A percentile compares a stretch with the other conserved stretches of the same genome.
Evolutionary conservation across 2,888 invertebrate genomes (phyloP).

Genomic region (Cephus runcator): DNA sequence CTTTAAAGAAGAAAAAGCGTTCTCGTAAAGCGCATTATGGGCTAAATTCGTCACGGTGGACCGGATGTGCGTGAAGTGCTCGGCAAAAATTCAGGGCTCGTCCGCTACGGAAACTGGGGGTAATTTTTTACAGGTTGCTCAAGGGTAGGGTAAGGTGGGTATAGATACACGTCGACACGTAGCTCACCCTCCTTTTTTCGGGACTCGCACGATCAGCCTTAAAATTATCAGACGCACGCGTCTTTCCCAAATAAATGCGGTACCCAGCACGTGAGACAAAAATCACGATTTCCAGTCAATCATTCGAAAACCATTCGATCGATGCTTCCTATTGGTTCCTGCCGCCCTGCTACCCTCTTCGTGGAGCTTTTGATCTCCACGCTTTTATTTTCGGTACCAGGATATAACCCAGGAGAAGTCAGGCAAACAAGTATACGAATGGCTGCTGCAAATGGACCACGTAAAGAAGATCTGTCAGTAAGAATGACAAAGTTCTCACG

Average conservation of each 20-base stretch:
- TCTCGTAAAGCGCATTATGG: background rate
- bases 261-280: background rate
- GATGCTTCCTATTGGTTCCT: background rate
- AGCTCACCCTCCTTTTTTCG: background rate
- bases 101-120: background rate
- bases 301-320: background rate
- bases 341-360: too few relatives aligned
- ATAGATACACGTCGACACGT: background rate
- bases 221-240: background rate
- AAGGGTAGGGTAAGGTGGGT: background rate
- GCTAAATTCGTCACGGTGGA: background rate
- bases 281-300: background rate
- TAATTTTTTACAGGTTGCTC: background rate
- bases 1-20: background rate
- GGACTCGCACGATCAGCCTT: background rate
- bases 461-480: background rate
- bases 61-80: background rate
- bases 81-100: background rate
- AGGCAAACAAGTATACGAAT: background rate
- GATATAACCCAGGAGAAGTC: background rate
- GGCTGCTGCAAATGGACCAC: background rate
- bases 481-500: background rate
- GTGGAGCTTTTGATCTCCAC: too few relatives aligned
- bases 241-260: too few relatives aligned
- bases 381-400: background rate